Evolutionary conservation across 30 jellyfish, hydroid and myxozoan genomes (phyloP).

Genomic region (Aurelia aurita): DNA sequence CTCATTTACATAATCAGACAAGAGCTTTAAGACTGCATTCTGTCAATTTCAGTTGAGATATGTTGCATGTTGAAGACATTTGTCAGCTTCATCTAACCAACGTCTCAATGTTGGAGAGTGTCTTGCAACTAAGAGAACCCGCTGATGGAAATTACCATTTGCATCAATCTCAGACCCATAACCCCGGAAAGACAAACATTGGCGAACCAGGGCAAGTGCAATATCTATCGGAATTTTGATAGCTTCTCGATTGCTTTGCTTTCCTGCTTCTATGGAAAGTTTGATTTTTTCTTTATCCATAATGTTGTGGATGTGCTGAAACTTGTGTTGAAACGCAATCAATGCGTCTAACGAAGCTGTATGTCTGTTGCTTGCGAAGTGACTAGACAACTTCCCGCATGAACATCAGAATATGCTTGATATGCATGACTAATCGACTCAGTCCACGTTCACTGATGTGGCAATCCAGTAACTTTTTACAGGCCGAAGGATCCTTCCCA

Average conservation of each 20-base stretch:
- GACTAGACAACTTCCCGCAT: constrained; percentile 55
- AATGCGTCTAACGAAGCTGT: constrained; percentile 67
- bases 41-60: constrained; percentile 68
- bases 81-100: constrained; percentile 65
- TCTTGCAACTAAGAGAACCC: constrained; percentile 74
- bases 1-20: constrained; percentile 45
- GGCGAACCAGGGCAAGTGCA: constrained; percentile 66
- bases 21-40: constrained; percentile 51
- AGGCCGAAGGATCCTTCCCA: too few relatives aligned
- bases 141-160: constrained; percentile 69
- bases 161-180: constrained; percentile 63
- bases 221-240: constrained; percentile 56
- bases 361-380: constrained; percentile 49
- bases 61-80: constrained; percentile 77
- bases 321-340: constrained; percentile 55
- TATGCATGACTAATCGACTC: too few relatives aligned
- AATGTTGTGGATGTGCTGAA: constrained; percentile 59
- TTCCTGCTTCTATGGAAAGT: constrained; percentile 64
- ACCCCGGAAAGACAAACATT: constrained; percentile 68
- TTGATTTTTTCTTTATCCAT: constrained; percentile 55
- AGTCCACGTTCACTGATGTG: too few relatives aligned
- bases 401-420: too few relatives aligned
- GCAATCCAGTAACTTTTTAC: too few relatives aligned
- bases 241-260: constrained; percentile 74
- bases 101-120: constrained; percentile 37